These are phyloP conservation scores for Neodiprion lecontei DNA, from an alignment of 1,140 invertebrate genomes.

Conservation along the genomic window DNA sequence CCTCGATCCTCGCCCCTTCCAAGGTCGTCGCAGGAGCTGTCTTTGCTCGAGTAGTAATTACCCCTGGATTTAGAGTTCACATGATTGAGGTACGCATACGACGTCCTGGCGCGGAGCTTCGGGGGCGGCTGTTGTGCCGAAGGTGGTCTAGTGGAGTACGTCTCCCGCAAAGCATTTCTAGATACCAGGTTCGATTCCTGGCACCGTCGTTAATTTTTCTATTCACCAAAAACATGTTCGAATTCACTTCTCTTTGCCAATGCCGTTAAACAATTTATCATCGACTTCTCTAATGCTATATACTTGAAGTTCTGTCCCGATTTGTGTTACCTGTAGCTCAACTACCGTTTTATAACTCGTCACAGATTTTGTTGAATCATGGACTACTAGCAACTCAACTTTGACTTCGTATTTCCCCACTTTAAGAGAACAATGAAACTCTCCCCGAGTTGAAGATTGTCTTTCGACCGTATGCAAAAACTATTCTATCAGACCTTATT, in stretches of 20 bases:
- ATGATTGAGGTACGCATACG: too few relatives aligned
- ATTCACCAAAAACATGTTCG: neutral
- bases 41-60: too few relatives aligned
- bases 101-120: too few relatives aligned
- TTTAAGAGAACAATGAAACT: slow-evolving; percentile 11
- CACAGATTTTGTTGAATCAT: neutral
- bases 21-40: too few relatives aligned
- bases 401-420: slow-evolving; percentile 17
- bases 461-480: slow-evolving; percentile 14
- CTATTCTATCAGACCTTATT: slow-evolving; percentile 18
- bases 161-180: too few relatives aligned
- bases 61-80: too few relatives aligned
- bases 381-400: slow-evolving; percentile 16
- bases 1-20: too few relatives aligned
- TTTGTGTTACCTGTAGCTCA: slow-evolving; percentile 12
- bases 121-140: too few relatives aligned
- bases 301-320: slow-evolving; percentile 16
- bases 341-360: slow-evolving; percentile 14
- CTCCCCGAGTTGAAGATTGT: slow-evolving; percentile 14
- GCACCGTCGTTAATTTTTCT: too few relatives aligned
- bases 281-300: slow-evolving; percentile 12
- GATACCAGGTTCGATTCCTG: too few relatives aligned
- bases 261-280: slow-evolving; percentile 17
- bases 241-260: slow-evolving; percentile 16
- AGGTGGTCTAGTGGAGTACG: too few relatives aligned